Evolutionary conservation across 2,888 invertebrate genomes (phyloP), one percentile per base, ranked within the genome.

Genomic region (Uloborus plumipes): DNA sequence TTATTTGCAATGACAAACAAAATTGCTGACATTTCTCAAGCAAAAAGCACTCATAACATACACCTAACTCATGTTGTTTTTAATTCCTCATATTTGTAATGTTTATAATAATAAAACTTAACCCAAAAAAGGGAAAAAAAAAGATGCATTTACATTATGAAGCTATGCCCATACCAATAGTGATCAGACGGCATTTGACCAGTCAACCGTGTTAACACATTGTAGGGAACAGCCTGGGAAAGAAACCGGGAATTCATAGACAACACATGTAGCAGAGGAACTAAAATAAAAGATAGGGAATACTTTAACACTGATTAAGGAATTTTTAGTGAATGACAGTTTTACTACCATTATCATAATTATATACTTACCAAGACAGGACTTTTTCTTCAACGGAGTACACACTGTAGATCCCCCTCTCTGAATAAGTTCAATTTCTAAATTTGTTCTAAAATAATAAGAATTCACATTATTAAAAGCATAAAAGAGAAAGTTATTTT

Each of bases 341-440:
- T 59, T 22, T 6, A n/a, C 22, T 13, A 22, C 20, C 11, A 31
- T 62, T 11, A 62, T 15, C 31, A 14, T 2, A 62, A 49, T 7
- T 18, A 50, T 15, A 47, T 59, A 39, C 9, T 89, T 89, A 93
- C 93, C 93, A 87, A 94, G 93, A 88, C 94, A 94, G 87, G 94
- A 94, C 79, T 94, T 91, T 88, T 94, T 93, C 6, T 87, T 86
- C 9, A 90, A 90, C 31, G 58, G 64, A 16, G 71, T 69, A 66
- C 4, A 55, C 16, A 62, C 50, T 90, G n/a, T 92, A 92, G 39
- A 6, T 14, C 96, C 96, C n/a, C 95, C 95, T 62, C 95, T 92
- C 89, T 96, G 95, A 84, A 96, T 93, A 64, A 98, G 91, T 90
- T 98, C 97, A 80, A 97, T 92, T 91, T 98, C 98, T 81, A 98